Base-by-base conservation (phyloP, 2,113 vertebrate species). In the Otolemur garnettii region DNA sequence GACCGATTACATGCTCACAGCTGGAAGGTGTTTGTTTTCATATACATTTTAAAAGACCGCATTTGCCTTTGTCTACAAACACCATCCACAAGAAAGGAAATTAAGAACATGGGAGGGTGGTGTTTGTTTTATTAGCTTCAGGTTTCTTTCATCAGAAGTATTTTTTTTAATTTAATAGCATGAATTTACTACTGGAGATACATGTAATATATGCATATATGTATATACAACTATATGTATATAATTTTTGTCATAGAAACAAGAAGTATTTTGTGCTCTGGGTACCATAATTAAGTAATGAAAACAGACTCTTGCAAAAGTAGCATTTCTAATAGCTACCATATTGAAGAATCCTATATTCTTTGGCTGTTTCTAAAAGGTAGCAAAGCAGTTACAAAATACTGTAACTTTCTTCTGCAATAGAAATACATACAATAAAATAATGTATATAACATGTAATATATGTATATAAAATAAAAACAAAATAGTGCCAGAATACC, bases 11-110 rank as follows among this genome's bases (percentile, higher is more conserved):
- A 64, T 74, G 90, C 93, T 95, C 95, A 84, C 97, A 96, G 95
- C 96, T 93, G 92, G 97, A 97, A 96, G 38, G 83, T 66, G 66
- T 90, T 91, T 93, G 75, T 75, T 50, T 59, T 68, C 64, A 75
- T 93, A 60, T 66, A 80, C 96, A 96, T 97, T 97, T 97, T 86
- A 96, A 97, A 96, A 97, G 95, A 85, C 87, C 90, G 4, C 66
- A 55, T 94, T 96, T 94, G 95, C 92, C n/a, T 95, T 84, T 97
- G 92, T 96, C 84, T 30, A 77, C 90, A 95, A 97, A 97, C 82
- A 97, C 38, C 42, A 72, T 42, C 71, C 71, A 74, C 14, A 93
- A 95, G 75, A 94, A 94, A 93, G 92, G 96, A 94, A 96, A 96
- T 97, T 93, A 96, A 94, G 93, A 85, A 42, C 78, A 33, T 57